These are phyloP conservation scores for Himalopsyche anomala DNA, from an alignment of 2,888 invertebrate species.

Conservation along the genomic window DNA sequence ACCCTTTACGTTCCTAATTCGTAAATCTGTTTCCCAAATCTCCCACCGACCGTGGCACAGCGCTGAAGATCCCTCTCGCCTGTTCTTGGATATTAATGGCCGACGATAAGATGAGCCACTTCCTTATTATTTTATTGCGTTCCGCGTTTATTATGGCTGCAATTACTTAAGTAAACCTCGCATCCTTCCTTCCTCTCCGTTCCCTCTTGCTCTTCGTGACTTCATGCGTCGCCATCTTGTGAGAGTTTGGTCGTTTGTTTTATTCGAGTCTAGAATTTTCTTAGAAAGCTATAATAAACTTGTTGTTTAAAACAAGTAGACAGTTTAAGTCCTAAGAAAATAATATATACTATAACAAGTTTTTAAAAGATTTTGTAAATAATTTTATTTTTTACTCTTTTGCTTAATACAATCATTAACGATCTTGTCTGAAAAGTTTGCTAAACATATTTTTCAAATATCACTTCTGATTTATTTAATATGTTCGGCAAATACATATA, in stretches of 20 bases:
- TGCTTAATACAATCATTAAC: too few species aligned
- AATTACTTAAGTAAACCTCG: constrained; percentile 80
- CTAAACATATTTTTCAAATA: too few species aligned
- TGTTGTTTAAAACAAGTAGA: too few species aligned
- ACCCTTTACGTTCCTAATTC: constrained; percentile 36
- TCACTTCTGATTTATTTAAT: too few species aligned
- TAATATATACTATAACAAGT: too few species aligned
- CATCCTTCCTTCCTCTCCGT: constrained; percentile 74
- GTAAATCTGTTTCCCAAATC: constrained; percentile 32
- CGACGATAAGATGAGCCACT: constrained; percentile 63
- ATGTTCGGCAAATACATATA: too few species aligned
- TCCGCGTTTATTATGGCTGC: constrained; percentile 78
- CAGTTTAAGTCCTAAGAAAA: too few species aligned
- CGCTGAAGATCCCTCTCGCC: constrained; percentile 39
- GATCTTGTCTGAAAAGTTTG: too few species aligned
- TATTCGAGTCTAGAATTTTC: too few species aligned
- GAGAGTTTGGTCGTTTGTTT: constrained; percentile 7
- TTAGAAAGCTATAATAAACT: too few species aligned
- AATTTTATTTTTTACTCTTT: too few species aligned
- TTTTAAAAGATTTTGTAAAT: too few species aligned
- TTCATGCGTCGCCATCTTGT: constrained; percentile 66
- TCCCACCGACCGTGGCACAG: constrained; percentile 10
- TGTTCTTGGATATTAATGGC: constrained; percentile 59
- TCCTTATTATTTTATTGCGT: constrained; percentile 65
- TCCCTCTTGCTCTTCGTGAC: constrained; percentile 30